phyloP scores from a whole-genome alignment of 2,113 vertebrate genomes.

The Ciconia stormi region DNA sequence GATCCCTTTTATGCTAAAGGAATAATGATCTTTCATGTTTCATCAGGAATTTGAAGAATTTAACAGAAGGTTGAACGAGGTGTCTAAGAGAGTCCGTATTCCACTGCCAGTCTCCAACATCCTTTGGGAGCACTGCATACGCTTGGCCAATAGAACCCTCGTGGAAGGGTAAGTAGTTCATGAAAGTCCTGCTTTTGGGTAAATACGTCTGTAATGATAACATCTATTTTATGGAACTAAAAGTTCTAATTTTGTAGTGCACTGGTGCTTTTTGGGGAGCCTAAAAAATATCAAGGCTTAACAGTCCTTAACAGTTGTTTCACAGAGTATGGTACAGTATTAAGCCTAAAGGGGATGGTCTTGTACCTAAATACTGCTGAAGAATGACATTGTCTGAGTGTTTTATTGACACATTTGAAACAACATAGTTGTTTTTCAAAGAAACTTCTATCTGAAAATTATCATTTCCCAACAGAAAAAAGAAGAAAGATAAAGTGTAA shows the following conservation, averaged over 20 bases:
- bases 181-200: not conserved
- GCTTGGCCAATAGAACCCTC: constrained; percentile 94
- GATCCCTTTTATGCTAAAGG: not conserved
- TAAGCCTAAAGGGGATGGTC: not conserved
- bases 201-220: not conserved
- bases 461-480: not conserved
- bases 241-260: not conserved
- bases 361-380: not conserved
- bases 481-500: not conserved
- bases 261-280: not conserved
- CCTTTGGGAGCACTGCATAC: constrained; percentile 98
- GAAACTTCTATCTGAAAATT: not conserved
- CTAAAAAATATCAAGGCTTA: not conserved
- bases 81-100: constrained; percentile 92
- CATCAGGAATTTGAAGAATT: constrained; percentile 95
- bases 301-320: not conserved
- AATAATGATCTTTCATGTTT: not conserved
- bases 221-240: not conserved
- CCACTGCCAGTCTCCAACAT: constrained; percentile 95
- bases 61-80: constrained; percentile 86
- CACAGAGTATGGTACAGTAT: not conserved
- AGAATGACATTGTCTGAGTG: not conserved
- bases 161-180: constrained; percentile 89
- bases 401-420: not conserved
- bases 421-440: not conserved